Evolutionary conservation across 2,113 vertebrate genomes (phyloP).

Genomic region (Pycnonotus jocosus): DNA sequence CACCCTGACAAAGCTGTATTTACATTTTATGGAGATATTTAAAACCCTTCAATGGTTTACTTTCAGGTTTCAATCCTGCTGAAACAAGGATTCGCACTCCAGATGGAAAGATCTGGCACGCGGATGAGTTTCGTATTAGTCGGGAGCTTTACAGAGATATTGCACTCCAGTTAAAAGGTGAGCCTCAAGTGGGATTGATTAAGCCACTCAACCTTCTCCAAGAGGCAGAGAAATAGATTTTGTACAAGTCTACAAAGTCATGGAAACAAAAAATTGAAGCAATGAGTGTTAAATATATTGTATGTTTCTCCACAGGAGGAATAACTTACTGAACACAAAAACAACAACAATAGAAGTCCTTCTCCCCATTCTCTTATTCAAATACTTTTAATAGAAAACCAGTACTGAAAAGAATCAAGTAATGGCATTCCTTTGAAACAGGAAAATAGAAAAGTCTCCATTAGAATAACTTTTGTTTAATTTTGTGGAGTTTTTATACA

Average conservation of each 20-base stretch:
- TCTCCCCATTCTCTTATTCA: neutral
- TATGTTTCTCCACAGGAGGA: neutral
- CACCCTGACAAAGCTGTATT: neutral
- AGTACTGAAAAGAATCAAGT: neutral
- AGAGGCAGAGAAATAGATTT: neutral
- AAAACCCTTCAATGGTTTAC: neutral
- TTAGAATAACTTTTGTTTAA: neutral
- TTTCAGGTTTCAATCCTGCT: conserved; percentile 86
- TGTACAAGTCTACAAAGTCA: neutral
- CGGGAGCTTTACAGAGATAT: conserved; percentile 79
- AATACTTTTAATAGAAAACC: neutral
- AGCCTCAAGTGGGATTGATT: neutral
- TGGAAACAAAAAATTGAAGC: neutral
- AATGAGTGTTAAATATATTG: neutral
- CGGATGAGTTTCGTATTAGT: conserved; percentile 79
- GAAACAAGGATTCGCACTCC: conserved; percentile 84
- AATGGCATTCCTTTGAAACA: neutral
- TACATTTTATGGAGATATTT: neutral
- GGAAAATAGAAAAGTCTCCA: neutral
- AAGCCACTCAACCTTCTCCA: neutral
- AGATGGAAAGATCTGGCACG: conserved; percentile 85
- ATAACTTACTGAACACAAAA: neutral
- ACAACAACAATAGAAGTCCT: neutral
- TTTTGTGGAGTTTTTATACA: neutral
- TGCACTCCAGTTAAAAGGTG: conserved; percentile 81